These are phyloP conservation scores for Epirrhoe alternata DNA, from an alignment of 2,888 invertebrate genomes.

Conservation along the genomic window DNA sequence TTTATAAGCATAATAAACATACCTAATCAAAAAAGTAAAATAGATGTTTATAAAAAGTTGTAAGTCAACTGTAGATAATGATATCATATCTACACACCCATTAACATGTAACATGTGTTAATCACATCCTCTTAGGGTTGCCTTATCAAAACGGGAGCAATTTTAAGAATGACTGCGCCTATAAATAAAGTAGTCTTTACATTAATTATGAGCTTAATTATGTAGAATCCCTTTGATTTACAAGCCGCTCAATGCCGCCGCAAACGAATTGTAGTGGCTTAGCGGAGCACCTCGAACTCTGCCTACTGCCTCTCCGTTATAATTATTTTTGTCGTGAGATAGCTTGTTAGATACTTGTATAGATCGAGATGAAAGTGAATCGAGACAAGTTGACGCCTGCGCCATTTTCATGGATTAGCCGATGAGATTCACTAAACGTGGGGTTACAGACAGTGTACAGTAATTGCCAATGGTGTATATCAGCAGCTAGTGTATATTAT, in stretches of 20 bases:
- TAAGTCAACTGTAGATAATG: constrained; percentile 53
- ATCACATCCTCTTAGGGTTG: constrained; percentile 69
- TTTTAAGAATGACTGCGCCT: constrained; percentile 81
- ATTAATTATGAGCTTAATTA: constrained; percentile 85
- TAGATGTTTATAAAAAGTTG: constrained; percentile 46
- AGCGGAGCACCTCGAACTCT: constrained; percentile 74
- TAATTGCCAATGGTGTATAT: neutral
- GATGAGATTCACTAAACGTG: constrained; percentile 51
- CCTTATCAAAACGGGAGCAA: constrained; percentile 79
- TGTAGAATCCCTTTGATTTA: constrained; percentile 85
- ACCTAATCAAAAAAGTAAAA: constrained; percentile 31
- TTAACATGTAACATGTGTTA: constrained; percentile 78
- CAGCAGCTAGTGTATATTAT: neutral
- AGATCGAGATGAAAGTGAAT: constrained; percentile 79
- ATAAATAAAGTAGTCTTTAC: constrained; percentile 82
- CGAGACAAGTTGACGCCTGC: constrained; percentile 74
- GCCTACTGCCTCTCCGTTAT: constrained; percentile 69
- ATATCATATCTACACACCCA: constrained; percentile 65
- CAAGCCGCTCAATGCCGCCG: constrained; percentile 81
- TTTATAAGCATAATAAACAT: neutral
- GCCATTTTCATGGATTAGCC: constrained; percentile 74
- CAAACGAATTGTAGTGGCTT: constrained; percentile 83
- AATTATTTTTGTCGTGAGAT: constrained; percentile 81
- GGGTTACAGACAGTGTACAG: constrained; percentile 24
- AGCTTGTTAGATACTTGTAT: constrained; percentile 55